phyloP scores from a whole-genome alignment of 2,797 vertebrate species.

The Typhlichthys eigenmanni region DNA sequence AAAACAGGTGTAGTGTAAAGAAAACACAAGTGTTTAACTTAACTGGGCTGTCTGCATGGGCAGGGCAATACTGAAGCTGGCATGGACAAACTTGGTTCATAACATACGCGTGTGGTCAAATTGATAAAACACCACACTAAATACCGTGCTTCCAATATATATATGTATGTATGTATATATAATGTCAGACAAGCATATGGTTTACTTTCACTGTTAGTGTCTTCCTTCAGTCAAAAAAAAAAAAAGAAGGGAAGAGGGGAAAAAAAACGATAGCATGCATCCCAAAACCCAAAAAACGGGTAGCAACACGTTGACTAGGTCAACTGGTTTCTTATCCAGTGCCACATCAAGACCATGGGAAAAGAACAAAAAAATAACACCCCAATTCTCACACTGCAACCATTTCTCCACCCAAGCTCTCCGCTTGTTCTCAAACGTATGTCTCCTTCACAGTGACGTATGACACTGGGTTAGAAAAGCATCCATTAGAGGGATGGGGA shows the following conservation, averaged over 20 bases:
- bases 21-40: neutral
- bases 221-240: conserved; percentile 19
- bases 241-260: conserved; percentile 20
- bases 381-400: conserved; percentile 22
- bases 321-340: conserved; percentile 58
- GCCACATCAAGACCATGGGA: conserved; percentile 55
- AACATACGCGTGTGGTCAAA: neutral
- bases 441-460: conserved; percentile 1
- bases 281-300: conserved; percentile 39
- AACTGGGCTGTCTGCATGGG: neutral
- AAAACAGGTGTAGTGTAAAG: conserved; percentile 1
- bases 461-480: neutral
- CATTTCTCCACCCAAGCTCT: neutral
- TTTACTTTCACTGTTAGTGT: conserved; percentile 25
- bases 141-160: neutral
- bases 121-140: conserved; percentile 5
- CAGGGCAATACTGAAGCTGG: neutral
- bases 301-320: conserved; percentile 53
- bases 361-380: conserved; percentile 47
- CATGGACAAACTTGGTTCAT: too few relatives aligned
- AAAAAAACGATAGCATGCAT: conserved; percentile 29
- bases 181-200: conserved; percentile 1
- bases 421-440: neutral
- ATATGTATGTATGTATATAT: too few relatives aligned
- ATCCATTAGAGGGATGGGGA: conserved; percentile 1